phyloP scores from a whole-genome alignment of 2,113 vertebrate species.

The Bos indicus region DNA sequence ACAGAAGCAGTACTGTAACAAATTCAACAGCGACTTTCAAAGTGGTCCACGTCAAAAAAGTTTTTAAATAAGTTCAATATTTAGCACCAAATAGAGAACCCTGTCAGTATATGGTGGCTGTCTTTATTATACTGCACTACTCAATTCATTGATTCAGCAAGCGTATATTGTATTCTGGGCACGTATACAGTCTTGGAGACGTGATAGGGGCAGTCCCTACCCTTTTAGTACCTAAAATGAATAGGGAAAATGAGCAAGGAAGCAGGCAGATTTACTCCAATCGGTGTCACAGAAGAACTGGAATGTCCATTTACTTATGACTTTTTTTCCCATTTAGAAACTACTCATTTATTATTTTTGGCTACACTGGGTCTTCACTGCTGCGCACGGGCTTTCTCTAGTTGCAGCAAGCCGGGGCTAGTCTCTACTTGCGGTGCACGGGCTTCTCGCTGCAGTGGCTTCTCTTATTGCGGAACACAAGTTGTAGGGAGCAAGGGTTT shows the following conservation, averaged over 20 bases:
- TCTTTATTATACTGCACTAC: neutral
- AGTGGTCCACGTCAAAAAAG: neutral
- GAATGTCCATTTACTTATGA: neutral
- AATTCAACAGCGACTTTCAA: neutral
- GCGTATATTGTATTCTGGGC: neutral
- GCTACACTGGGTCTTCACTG: neutral
- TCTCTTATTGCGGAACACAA: accelerated
- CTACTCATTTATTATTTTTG: neutral
- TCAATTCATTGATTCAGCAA: neutral
- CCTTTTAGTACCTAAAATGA: neutral
- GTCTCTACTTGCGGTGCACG: accelerated
- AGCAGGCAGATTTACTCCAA: neutral
- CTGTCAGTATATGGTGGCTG: neutral
- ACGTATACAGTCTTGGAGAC: neutral
- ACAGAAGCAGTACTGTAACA: neutral
- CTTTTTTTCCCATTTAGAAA: neutral
- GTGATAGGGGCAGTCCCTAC: neutral
- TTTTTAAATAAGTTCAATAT: neutral
- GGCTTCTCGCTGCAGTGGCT: neutral
- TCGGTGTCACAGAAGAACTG: neutral
- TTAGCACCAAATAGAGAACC: neutral
- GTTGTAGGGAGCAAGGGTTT: neutral
- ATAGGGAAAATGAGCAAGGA: neutral
- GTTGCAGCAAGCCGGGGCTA: neutral
- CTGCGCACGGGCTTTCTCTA: neutral